Percentiles rank a stretch among this genome's conserved stretches.
These are phyloP conservation scores for Sinocyclocheilus maitianheensis DNA, from an alignment of 2,113 vertebrate species.

Conservation along the genomic window DNA sequence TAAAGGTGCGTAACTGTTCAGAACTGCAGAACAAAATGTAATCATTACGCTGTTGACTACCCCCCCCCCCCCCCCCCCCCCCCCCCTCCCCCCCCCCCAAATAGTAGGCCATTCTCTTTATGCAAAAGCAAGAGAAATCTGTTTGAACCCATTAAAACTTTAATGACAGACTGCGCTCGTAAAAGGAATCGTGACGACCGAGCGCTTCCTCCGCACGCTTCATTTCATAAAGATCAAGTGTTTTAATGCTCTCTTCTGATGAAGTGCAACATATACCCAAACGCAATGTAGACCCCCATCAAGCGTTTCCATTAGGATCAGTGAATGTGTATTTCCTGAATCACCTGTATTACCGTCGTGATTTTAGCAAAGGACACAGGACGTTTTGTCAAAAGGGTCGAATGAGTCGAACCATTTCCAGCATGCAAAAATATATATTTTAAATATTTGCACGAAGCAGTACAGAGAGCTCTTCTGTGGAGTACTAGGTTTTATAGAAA, in stretches of 20 bases:
- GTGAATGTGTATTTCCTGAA: not conserved
- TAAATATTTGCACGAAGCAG: constrained; percentile 5
- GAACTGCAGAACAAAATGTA: too few relatives aligned
- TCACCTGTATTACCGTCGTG: not conserved
- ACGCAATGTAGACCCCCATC: not conserved
- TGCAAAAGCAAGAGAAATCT: not conserved
- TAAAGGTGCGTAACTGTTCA: not conserved
- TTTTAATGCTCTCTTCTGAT: constrained; percentile 39
- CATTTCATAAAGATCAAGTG: constrained; percentile 34
- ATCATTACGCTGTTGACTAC: too few relatives aligned
- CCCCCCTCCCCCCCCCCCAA: too few relatives aligned
- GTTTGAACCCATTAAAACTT: constrained; percentile 6
- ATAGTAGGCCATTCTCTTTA: too few relatives aligned
- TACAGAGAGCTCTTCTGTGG: not conserved
- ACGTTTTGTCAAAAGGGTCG: constrained; percentile 15
- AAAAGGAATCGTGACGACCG: constrained; percentile 16
- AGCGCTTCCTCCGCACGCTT: constrained; percentile 34
- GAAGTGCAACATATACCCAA: constrained; percentile 12
- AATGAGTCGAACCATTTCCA: not conserved
- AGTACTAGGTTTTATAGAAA: not conserved
- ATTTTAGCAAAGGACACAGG: not conserved
- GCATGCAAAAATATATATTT: not conserved
- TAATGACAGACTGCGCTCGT: constrained; percentile 15
- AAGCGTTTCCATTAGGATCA: not conserved
- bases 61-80: too few relatives aligned